Evolutionary conservation across 2,113 vertebrate species (phyloP).

Genomic region (Glaucomys volans): DNA sequence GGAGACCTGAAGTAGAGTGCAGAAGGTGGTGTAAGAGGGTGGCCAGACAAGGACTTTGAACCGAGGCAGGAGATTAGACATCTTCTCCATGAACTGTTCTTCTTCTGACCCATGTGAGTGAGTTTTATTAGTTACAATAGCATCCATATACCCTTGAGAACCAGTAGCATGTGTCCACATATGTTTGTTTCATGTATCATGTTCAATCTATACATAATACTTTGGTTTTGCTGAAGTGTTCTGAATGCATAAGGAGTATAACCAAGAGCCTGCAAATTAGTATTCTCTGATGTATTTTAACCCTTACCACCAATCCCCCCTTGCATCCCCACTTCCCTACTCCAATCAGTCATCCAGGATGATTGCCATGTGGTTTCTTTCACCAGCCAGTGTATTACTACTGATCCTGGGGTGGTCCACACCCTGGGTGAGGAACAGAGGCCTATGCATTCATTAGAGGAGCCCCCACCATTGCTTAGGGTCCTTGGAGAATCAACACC

Average conservation of each 20-base stretch:
- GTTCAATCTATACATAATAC: not conserved
- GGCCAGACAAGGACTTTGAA: not conserved
- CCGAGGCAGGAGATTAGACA: not conserved
- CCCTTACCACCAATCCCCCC: not conserved
- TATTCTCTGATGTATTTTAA: not conserved
- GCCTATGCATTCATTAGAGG: not conserved
- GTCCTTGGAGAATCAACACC: not conserved
- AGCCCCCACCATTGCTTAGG: not conserved
- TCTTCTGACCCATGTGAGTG: not conserved
- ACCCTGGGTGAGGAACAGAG: not conserved
- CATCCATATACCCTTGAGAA: not conserved
- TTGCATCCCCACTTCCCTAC: too few relatives aligned
- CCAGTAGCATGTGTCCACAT: not conserved
- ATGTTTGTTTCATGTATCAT: not conserved
- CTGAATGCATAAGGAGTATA: not conserved
- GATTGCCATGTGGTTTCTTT: not conserved
- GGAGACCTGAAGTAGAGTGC: not conserved
- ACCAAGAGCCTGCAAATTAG: not conserved
- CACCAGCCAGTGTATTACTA: not conserved
- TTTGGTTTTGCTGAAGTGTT: not conserved
- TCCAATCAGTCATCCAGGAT: not conserved
- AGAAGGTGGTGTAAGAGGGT: not conserved
- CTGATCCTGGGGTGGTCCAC: not conserved
- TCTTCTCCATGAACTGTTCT: not conserved
- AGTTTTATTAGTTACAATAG: not conserved